Conservation (phyloP, 2,888 invertebrate genomes). For the Ditylenchus weischeri region DNA sequence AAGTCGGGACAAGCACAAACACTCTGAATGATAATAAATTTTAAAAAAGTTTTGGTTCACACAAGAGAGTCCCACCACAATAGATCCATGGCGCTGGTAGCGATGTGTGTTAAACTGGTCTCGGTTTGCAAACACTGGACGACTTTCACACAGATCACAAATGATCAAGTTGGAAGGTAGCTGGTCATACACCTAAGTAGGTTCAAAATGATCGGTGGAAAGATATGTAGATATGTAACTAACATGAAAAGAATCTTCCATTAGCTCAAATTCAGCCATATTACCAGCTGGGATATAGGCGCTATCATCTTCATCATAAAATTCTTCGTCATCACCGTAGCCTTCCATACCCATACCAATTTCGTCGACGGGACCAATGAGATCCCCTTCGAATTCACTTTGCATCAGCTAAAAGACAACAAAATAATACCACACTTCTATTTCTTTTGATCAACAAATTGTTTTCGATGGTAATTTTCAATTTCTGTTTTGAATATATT, state of each 20-base stretch:
- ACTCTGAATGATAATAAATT: not conserved
- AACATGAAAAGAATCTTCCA: not conserved
- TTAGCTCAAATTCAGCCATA: not conserved
- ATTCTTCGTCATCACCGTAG: conserved; percentile 1
- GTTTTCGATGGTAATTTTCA: not conserved
- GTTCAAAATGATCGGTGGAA: not conserved
- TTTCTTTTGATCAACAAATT: not conserved
- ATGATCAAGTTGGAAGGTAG: not conserved
- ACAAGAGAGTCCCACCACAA: not conserved
- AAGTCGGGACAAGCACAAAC: conserved; percentile 13
- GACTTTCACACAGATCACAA: conserved; percentile 8
- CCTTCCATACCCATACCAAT: not conserved
- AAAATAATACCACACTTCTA: not conserved
- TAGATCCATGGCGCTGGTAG: conserved; percentile 1
- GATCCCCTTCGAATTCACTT: not conserved
- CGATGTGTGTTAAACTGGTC: conserved; percentile 11
- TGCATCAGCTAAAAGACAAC: not conserved
- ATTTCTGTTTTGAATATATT: too few species aligned
- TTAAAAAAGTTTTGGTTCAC: not conserved
- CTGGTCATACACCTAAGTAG: not conserved
- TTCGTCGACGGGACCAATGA: not conserved
- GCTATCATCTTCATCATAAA: not conserved
- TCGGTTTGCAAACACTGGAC: conserved; percentile 4
- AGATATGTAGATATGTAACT: not conserved
- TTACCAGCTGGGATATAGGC: not conserved